Conservation (phyloP, 2,113 vertebrate species). For the Dicaeum eximium region DNA sequence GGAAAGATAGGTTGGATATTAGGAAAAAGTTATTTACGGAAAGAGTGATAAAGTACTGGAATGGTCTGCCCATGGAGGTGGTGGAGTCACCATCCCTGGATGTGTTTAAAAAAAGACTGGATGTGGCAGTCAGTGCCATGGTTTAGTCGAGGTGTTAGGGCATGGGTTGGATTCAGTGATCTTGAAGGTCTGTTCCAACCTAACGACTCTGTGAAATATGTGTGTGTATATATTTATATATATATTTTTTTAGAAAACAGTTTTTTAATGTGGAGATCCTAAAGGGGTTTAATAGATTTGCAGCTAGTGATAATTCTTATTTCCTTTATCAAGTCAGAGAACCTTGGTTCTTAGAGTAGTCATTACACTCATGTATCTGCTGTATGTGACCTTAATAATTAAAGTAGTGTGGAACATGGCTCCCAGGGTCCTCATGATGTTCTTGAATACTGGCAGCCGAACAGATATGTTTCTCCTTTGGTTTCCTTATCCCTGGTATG, state of each 20-base stretch:
- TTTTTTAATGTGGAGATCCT: neutral
- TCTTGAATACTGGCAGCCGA: neutral
- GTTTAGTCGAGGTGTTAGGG: neutral
- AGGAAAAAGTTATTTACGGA: neutral
- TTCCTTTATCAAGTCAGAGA: neutral
- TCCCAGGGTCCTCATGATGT: neutral
- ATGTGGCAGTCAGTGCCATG: neutral
- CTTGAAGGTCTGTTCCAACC: neutral
- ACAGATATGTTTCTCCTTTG: neutral
- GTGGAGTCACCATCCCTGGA: neutral
- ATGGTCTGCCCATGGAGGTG: neutral
- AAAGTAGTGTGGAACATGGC: neutral
- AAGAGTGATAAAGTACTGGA: neutral
- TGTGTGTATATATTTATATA: neutral
- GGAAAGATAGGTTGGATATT: neutral
- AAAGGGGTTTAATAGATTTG: neutral
- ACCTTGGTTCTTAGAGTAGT: neutral
- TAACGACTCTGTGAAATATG: neutral
- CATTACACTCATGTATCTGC: neutral
- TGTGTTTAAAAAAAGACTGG: neutral
- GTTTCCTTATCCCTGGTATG: neutral
- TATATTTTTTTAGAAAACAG: neutral
- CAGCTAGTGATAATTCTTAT: neutral
- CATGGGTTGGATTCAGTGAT: neutral
- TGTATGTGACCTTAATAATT: neutral